These are phyloP conservation scores for Blennius ocellaris DNA, from an alignment of 2,113 vertebrate genomes.

Conservation along the genomic window DNA sequence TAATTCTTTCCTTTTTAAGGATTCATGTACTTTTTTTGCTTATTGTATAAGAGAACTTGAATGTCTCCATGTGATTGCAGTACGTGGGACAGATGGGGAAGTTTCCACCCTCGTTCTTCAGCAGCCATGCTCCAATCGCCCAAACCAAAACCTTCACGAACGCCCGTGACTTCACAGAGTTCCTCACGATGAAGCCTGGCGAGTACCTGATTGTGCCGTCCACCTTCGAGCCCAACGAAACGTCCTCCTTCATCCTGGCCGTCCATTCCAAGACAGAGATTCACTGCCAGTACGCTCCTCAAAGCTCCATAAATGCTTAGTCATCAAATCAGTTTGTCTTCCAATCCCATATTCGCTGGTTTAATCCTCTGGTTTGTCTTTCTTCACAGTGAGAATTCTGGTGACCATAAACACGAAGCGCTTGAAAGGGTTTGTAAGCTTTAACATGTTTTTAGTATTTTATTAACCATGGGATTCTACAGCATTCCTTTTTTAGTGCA, in stretches of 20 bases:
- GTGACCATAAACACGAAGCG: background rate
- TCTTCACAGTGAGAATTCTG: conserved; percentile 67
- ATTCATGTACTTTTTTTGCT: background rate
- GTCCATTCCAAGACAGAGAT: conserved; percentile 68
- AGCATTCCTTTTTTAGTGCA: background rate
- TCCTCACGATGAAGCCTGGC: conserved; percentile 60
- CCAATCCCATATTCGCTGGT: no score
- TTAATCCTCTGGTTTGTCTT: conserved; percentile 6
- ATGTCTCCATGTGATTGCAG: conserved; percentile 33
- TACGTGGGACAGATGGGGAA: conserved; percentile 46
- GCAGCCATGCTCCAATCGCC: background rate
- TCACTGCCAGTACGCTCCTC: conserved; percentile 54
- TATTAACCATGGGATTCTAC: background rate
- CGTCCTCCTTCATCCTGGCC: conserved; percentile 71
- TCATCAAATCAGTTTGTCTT: no score
- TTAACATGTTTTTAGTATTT: background rate
- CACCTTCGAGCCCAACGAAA: conserved; percentile 60
- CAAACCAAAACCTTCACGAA: conserved; percentile 49
- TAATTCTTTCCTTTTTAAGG: no score
- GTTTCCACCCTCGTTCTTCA: conserved; percentile 75
- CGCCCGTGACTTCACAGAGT: conserved; percentile 70
- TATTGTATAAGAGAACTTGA: background rate
- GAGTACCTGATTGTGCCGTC: conserved; percentile 79
- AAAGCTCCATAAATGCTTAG: no score
- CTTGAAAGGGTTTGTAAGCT: conserved; percentile 28